These are phyloP conservation scores for Drosophila sucinea DNA, from an alignment of 1,140 invertebrate species.

Conservation along the genomic window DNA sequence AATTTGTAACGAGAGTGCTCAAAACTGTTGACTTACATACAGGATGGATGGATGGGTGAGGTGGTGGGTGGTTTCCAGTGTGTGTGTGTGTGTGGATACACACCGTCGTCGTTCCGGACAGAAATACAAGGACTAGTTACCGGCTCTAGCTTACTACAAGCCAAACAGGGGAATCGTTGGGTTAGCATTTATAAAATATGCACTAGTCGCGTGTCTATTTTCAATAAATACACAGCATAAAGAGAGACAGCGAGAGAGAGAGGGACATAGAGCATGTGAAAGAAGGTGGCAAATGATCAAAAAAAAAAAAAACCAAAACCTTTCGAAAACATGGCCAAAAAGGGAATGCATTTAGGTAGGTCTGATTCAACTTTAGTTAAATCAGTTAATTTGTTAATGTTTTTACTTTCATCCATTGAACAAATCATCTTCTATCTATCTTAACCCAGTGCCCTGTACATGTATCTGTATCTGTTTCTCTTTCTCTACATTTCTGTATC, in stretches of 20 bases:
- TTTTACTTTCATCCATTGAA: background rate
- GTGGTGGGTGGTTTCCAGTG: background rate
- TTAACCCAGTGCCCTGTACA: no score
- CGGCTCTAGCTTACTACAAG: background rate
- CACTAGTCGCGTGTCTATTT: slow-evolving; percentile 75
- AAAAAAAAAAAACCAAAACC: background rate
- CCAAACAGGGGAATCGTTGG: background rate
- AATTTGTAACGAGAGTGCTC: slow-evolving; percentile 74
- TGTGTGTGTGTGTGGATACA: background rate
- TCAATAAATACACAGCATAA: slow-evolving; percentile 65
- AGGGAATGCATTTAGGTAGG: background rate
- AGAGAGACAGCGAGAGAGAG: slow-evolving; percentile 6
- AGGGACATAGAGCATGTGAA: slow-evolving; percentile 28
- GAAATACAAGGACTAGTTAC: background rate
- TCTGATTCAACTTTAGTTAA: background rate
- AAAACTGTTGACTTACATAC: slow-evolving; percentile 47
- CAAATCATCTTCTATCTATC: background rate
- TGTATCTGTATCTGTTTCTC: no score
- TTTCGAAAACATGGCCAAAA: background rate
- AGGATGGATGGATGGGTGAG: background rate
- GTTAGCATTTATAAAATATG: slow-evolving; percentile 74
- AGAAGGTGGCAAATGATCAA: slow-evolving; percentile 20
- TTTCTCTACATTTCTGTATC: no score
- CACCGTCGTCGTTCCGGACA: slow-evolving; percentile 6
- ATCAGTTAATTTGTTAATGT: background rate